A percentile compares a stretch with the other conserved stretches of the same genome.
Evolutionary conservation across 2,888 invertebrate species (phyloP).

Genomic region (Meiosimyza platycephala): DNA sequence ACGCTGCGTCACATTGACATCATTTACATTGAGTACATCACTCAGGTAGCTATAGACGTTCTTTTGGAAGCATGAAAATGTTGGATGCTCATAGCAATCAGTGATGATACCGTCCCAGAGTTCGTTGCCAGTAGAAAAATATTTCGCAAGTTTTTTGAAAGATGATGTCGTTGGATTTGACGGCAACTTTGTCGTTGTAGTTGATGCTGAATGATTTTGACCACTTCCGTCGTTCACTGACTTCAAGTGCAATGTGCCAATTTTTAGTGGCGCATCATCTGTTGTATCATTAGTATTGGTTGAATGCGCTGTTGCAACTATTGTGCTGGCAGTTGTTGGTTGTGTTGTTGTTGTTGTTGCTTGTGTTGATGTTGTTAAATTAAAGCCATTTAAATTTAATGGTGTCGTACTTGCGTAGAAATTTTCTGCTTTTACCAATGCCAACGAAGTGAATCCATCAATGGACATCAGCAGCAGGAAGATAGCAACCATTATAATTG

Average conservation of each 20-base stretch:
- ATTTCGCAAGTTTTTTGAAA: constrained; percentile 54
- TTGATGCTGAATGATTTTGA: background rate
- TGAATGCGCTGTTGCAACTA: constrained; percentile 9
- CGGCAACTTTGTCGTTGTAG: background rate
- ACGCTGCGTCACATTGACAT: constrained; percentile 76
- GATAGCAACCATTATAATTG: background rate
- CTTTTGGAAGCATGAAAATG: constrained; percentile 81
- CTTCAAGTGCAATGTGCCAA: background rate
- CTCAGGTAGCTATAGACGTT: constrained; percentile 81
- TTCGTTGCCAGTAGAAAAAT: constrained; percentile 71
- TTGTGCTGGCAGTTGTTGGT: background rate
- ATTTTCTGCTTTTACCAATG: background rate
- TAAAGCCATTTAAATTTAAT: background rate
- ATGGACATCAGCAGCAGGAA: constrained; percentile 7
- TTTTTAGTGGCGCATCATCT: constrained; percentile 6
- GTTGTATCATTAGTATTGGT: constrained; percentile 19
- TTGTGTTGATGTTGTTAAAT: too few relatives aligned
- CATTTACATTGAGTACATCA: constrained; percentile 74
- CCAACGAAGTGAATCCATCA: constrained; percentile 1
- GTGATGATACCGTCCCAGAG: constrained; percentile 80
- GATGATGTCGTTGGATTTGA: constrained; percentile 45
- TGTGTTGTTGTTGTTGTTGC: constrained; percentile 1
- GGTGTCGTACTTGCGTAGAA: constrained; percentile 9
- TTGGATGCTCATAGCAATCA: constrained; percentile 76
- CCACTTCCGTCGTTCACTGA: constrained; percentile 12